phyloP scores from a whole-genome alignment of 2,888 invertebrate species.

The Mactromeris polynyma region DNA sequence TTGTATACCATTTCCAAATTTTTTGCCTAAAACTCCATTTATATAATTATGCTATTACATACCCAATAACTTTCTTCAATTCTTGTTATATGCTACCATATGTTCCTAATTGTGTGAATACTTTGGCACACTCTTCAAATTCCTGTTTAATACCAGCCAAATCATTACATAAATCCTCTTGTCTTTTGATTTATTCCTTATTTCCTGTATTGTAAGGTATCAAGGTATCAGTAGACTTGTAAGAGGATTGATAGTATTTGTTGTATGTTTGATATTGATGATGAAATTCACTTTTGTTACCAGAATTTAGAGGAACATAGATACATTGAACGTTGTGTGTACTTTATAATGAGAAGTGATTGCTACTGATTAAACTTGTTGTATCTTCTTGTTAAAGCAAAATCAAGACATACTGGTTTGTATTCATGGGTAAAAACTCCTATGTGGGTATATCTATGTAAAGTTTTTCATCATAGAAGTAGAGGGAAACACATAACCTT shows the following conservation, averaged over 20 bases:
- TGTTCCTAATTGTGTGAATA: background rate
- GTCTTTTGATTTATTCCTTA: background rate
- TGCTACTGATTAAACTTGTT: background rate
- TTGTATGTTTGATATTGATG: background rate
- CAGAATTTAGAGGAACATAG: background rate
- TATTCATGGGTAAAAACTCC: too few relatives aligned
- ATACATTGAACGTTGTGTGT: background rate
- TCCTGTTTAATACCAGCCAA: conserved; percentile 11
- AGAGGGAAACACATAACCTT: too few relatives aligned
- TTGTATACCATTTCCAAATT: too few relatives aligned
- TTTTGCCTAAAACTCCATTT: too few relatives aligned
- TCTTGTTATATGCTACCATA: background rate
- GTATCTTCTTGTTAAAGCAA: background rate
- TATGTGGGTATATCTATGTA: too few relatives aligned
- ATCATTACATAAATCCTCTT: background rate
- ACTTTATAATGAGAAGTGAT: background rate
- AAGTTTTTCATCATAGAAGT: too few relatives aligned
- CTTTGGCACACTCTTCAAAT: background rate
- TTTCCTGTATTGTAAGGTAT: background rate
- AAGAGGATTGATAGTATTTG: too few relatives aligned
- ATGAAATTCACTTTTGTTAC: conserved; percentile 1
- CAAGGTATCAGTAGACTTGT: background rate
- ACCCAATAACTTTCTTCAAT: too few relatives aligned
- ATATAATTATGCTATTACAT: too few relatives aligned
- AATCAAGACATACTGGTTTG: too few relatives aligned